Evolutionary conservation across 2,888 invertebrate genomes (phyloP).

Genomic region (Drosophila siamana): DNA sequence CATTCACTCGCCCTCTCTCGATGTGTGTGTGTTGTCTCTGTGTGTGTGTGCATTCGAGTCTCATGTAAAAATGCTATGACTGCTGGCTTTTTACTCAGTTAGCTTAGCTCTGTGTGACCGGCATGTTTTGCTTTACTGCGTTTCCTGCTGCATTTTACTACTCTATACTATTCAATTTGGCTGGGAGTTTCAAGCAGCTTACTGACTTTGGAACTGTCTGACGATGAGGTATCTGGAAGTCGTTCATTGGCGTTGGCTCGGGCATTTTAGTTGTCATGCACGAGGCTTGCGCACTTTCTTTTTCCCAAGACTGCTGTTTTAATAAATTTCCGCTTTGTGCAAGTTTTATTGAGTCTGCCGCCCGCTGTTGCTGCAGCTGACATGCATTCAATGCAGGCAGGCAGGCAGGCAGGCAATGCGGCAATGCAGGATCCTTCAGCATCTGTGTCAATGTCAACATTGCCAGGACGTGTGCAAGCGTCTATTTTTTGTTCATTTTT

Average conservation of each 20-base stretch:
- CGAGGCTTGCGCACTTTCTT: slow-evolving; percentile 32
- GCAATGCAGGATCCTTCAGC: slow-evolving; percentile 31
- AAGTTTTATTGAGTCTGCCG: slow-evolving; percentile 66
- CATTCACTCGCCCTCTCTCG: slow-evolving; percentile 10
- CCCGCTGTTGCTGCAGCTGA: slow-evolving; percentile 42
- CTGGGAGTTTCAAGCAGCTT: neutral
- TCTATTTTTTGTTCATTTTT: slow-evolving; percentile 38
- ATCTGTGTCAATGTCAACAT: slow-evolving; percentile 80
- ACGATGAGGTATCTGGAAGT: neutral
- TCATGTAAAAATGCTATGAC: slow-evolving; percentile 34
- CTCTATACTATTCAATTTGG: slow-evolving; percentile 9
- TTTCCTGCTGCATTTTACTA: slow-evolving; percentile 44
- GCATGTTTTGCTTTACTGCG: slow-evolving; percentile 49
- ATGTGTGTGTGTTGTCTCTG: slow-evolving; percentile 17
- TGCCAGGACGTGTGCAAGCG: slow-evolving; percentile 60
- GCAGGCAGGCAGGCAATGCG: slow-evolving; percentile 5
- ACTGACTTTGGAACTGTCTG: neutral
- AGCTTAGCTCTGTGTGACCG: slow-evolving; percentile 35
- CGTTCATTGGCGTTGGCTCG: neutral
- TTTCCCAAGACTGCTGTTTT: slow-evolving; percentile 61
- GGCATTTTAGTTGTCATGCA: slow-evolving; percentile 38
- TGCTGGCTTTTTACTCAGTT: slow-evolving; percentile 43
- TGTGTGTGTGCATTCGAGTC: slow-evolving; percentile 10
- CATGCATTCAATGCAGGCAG: slow-evolving; percentile 57
- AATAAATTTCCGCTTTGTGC: slow-evolving; percentile 78